Evolutionary conservation across 1,140 invertebrate species (phyloP).

Genomic region (Bacillus rossius): DNA sequence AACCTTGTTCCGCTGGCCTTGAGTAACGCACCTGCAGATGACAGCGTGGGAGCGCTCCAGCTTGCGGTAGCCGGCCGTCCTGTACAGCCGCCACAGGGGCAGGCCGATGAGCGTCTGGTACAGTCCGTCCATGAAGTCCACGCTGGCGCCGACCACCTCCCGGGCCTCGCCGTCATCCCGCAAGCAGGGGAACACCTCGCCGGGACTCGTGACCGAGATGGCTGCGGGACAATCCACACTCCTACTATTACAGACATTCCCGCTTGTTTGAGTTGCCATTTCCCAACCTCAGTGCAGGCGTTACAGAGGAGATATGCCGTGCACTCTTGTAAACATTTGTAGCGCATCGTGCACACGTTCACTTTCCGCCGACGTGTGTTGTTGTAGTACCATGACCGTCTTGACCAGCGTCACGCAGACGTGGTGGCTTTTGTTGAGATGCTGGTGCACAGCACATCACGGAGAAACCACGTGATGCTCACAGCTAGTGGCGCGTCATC

Average conservation of each 20-base stretch:
- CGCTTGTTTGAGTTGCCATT: neutral
- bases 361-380: no score
- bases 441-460: no score
- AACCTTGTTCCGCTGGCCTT: no score
- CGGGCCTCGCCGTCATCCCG: slow-evolving; percentile 16
- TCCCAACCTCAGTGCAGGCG: no score
- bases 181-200: slow-evolving; percentile 30
- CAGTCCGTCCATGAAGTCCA: slow-evolving; percentile 40
- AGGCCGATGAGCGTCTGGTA: slow-evolving; percentile 36
- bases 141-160: slow-evolving; percentile 32
- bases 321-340: no score
- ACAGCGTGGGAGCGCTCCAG: slow-evolving; percentile 32
- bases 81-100: slow-evolving; percentile 37
- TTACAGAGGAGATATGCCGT: no score
- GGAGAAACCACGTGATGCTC: no score
- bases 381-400: no score
- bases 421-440: no score
- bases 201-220: slow-evolving; percentile 38
- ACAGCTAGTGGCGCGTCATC: no score
- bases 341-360: no score
- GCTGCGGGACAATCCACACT: slow-evolving; percentile 25
- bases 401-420: no score
- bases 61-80: slow-evolving; percentile 36
- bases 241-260: neutral
- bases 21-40: slow-evolving; percentile 27